A percentile compares a stretch with the other conserved stretches of the same genome.
Conservation (phyloP, 2,888 invertebrate species). For the Tigriopus californicus region DNA sequence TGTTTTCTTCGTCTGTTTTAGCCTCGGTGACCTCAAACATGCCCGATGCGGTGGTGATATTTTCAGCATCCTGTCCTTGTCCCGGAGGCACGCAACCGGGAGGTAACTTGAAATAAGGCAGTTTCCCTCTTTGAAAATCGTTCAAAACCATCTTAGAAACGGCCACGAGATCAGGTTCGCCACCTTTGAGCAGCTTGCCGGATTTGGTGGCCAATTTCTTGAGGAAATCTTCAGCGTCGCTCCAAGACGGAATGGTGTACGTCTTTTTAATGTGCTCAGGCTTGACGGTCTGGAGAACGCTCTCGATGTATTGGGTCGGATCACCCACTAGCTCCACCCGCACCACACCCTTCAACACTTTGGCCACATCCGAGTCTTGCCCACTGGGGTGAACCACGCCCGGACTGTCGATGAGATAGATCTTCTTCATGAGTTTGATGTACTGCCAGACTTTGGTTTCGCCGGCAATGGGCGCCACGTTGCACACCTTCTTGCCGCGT, state of each 20-base stretch:
- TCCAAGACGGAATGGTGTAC: constrained; percentile 69
- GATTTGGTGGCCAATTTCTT: constrained; percentile 66
- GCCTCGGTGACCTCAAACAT: neutral
- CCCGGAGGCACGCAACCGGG: constrained; percentile 39
- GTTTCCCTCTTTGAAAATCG: constrained; percentile 94
- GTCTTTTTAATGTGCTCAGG: constrained; percentile 73
- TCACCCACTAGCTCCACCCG: constrained; percentile 80
- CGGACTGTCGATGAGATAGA: constrained; percentile 95
- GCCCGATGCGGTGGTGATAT: neutral
- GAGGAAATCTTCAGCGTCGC: constrained; percentile 62
- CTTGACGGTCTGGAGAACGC: constrained; percentile 67
- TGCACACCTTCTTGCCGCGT: constrained; percentile 67
- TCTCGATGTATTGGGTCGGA: constrained; percentile 83
- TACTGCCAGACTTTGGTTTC: constrained; percentile 99
- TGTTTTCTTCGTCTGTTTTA: neutral
- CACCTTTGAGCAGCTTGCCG: constrained; percentile 83
- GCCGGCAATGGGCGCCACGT: constrained; percentile 93
- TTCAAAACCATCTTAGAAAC: constrained; percentile 88
- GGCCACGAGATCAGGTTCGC: constrained; percentile 79
- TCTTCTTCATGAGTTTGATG: constrained; percentile 87
- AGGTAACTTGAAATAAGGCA: constrained; percentile 82
- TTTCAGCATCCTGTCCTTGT: neutral
- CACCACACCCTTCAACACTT: constrained; percentile 90
- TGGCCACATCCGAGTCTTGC: constrained; percentile 56
- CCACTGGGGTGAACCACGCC: constrained; percentile 94